These are phyloP conservation scores for Ovibos moschatus DNA, from an alignment of 2,113 vertebrate species.

Conservation along the genomic window DNA sequence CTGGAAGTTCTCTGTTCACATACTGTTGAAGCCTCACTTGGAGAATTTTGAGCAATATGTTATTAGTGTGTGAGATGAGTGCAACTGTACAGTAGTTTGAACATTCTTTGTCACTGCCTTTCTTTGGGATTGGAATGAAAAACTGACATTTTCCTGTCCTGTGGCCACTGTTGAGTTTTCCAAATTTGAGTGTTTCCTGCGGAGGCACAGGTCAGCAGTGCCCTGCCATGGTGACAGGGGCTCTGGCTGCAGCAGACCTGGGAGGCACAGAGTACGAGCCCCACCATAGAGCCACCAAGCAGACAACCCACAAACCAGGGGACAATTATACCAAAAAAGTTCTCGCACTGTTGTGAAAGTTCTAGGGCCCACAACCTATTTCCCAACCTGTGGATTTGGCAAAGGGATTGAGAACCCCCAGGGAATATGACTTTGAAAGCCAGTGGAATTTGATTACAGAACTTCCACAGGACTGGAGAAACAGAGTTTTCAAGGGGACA, in stretches of 20 bases:
- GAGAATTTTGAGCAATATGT: not conserved
- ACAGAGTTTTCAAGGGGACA: not conserved
- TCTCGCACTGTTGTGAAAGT: accelerated
- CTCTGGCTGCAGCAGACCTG: not conserved
- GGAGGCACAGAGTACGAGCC: not conserved
- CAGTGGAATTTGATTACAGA: not conserved
- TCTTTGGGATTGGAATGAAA: not conserved
- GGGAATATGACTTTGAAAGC: not conserved
- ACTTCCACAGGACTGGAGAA: not conserved
- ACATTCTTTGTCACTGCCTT: not conserved
- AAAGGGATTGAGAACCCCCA: not conserved
- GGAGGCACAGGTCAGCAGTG: not conserved
- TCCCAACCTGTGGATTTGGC: not conserved
- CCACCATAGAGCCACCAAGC: not conserved
- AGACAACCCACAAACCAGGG: not conserved
- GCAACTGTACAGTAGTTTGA: not conserved
- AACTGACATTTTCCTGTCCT: not conserved
- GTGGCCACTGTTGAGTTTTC: not conserved
- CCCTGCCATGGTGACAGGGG: not conserved
- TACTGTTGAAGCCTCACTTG: not conserved
- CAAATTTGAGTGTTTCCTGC: not conserved
- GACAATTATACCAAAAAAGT: not conserved
- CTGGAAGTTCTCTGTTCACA: not conserved
- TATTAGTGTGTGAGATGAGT: not conserved
- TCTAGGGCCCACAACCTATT: not conserved